Evolutionary conservation across 2,888 invertebrate genomes (phyloP), one percentile per base, ranked within the genome.

Genomic region (Perithous albicinctus): DNA sequence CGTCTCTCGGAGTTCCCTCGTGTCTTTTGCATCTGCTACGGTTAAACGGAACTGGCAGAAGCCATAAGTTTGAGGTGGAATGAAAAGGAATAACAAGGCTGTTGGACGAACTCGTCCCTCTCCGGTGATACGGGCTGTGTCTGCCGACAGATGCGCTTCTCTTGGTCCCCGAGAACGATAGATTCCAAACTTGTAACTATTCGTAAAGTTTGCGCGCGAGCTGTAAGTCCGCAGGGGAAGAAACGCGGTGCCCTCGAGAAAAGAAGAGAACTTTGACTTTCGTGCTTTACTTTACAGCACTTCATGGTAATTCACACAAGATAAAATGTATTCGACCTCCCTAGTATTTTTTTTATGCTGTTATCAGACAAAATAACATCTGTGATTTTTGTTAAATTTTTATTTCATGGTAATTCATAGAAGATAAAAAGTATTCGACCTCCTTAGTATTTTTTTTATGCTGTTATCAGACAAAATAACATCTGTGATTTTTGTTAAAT

Each of bases 261-360:
- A n/a, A 7, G 20, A 35, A 20, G n/a, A n/a, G 4, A 51, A 67
- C 67, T 67, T 67, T 15, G 67, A 51, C 48, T 67, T 67, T 67
- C 48, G 29, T 35, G 67, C 48, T 67, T 51, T 32, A 29, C 56
- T n/a, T n/a, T n/a, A n/a, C n/a, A n/a, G n/a, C n/a, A n/a, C n/a
- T n/a, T n/a, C n/a, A n/a, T n/a, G n/a, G n/a, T n/a, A n/a, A n/a
- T n/a, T n/a, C n/a, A n/a, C n/a, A n/a, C n/a, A n/a, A n/a, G n/a
- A n/a, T n/a, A n/a, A n/a, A n/a, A n/a, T n/a, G n/a, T n/a, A n/a
- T n/a, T n/a, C n/a, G n/a, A n/a, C n/a, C n/a, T n/a, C n/a, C n/a
- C n/a, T n/a, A n/a, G n/a, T n/a, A n/a, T n/a, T n/a, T n/a, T n/a
- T n/a, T n/a, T n/a, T n/a, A n/a, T n/a, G n/a, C n/a, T n/a, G n/a